Conservation (phyloP, 2,113 vertebrate species). For the Rhegmatorhina hoffmannsi region DNA sequence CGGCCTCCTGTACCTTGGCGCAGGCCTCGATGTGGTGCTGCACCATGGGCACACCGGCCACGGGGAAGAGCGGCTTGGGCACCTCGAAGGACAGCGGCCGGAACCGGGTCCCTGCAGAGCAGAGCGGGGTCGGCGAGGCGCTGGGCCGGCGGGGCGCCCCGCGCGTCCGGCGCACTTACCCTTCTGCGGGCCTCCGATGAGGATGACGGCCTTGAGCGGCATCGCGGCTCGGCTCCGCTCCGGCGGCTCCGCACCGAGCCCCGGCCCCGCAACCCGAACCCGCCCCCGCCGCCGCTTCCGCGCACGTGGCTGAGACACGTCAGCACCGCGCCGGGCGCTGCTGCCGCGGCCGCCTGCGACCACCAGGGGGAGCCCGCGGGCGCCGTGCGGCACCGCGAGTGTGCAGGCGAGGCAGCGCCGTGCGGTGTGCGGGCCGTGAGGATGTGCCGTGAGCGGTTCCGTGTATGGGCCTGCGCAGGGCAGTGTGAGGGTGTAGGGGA, state of each 20-base stretch:
- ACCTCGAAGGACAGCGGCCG: slow-evolving; percentile 96
- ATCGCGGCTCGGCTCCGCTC: slow-evolving; percentile 63
- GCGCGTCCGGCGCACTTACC: slow-evolving; percentile 74
- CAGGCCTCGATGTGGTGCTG: slow-evolving; percentile 97
- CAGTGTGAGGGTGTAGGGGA: too few relatives aligned
- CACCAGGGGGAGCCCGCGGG: neutral
- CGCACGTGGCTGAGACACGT: neutral
- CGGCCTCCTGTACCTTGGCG: slow-evolving; percentile 78
- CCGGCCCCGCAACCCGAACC: neutral
- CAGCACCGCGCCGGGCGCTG: neutral
- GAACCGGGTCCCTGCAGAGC: slow-evolving; percentile 86
- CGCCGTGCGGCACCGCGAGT: neutral
- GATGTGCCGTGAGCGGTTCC: neutral
- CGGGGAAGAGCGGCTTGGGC: slow-evolving; percentile 95
- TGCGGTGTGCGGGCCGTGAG: too few relatives aligned
- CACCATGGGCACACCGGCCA: slow-evolving; percentile 97
- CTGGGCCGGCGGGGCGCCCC: slow-evolving; percentile 60
- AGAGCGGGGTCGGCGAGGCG: neutral
- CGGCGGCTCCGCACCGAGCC: neutral
- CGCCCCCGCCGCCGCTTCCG: neutral
- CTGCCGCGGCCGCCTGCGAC: neutral
- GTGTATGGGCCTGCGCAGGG: neutral
- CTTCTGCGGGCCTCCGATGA: slow-evolving; percentile 96
- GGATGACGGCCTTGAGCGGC: slow-evolving; percentile 90
- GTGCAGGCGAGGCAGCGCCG: too few relatives aligned